Conservation (phyloP, 2,113 vertebrate species). For the Solea solea region DNA sequence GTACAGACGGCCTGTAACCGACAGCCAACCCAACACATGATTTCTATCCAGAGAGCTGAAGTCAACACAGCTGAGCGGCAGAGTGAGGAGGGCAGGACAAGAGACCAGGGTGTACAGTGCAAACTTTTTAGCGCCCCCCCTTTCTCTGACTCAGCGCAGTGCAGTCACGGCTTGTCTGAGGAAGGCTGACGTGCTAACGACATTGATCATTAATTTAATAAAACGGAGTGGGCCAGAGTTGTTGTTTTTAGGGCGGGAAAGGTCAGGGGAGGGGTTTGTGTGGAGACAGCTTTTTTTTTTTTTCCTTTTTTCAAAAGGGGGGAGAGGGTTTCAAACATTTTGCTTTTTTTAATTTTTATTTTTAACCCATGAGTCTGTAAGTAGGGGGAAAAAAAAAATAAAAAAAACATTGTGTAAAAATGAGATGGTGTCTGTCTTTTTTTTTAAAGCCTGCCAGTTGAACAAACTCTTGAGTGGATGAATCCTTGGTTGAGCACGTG, state of each 20-base stretch:
- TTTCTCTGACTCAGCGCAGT: conserved; percentile 73
- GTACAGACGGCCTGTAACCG: conserved; percentile 56
- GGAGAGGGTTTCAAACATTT: conserved; percentile 75
- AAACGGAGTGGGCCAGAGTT: conserved; percentile 64
- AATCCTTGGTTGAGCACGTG: background rate
- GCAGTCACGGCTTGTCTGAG: conserved; percentile 76
- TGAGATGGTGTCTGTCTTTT: conserved; percentile 35
- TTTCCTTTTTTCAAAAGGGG: conserved; percentile 60
- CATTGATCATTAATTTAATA: conserved; percentile 70
- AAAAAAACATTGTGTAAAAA: conserved; percentile 87
- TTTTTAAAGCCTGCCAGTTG: background rate
- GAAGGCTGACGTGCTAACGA: conserved; percentile 62
- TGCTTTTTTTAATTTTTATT: conserved; percentile 82
- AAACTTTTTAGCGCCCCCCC: conserved; percentile 54
- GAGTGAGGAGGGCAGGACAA: conserved; percentile 73
- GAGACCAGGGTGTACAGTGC: conserved; percentile 59
- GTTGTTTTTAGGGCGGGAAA: conserved; percentile 69
- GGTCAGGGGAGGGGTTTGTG: conserved; percentile 66
- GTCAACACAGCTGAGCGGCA: conserved; percentile 66
- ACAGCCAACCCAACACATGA: conserved; percentile 70
- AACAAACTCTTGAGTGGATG: background rate
- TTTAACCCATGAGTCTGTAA: conserved; percentile 87
- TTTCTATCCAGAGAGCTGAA: conserved; percentile 72
- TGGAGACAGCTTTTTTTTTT: conserved; percentile 55
- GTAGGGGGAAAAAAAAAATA: conserved; percentile 71